These are phyloP conservation scores for Hypocryptadius cinnamomeus DNA, from an alignment of 2,113 vertebrate species.

Conservation along the genomic window DNA sequence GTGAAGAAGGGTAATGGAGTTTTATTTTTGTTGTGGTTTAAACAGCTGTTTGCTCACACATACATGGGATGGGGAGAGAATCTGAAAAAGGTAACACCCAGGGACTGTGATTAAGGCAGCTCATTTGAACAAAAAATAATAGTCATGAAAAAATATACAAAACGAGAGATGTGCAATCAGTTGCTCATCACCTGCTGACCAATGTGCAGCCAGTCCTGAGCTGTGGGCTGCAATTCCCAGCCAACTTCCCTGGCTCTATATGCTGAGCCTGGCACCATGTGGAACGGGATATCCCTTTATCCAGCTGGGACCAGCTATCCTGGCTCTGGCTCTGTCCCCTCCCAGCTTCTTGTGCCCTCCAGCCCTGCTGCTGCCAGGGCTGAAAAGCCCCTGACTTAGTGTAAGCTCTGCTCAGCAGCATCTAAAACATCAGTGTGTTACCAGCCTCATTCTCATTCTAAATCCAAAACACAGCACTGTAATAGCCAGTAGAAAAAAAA, in stretches of 20 bases:
- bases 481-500: background rate
- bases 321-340: background rate
- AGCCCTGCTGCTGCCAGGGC: background rate
- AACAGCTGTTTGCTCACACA: fast-evolving
- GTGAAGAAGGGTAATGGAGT: background rate
- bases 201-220: background rate
- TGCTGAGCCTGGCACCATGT: background rate
- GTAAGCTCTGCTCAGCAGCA: background rate
- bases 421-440: background rate
- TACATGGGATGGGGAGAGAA: background rate
- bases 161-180: background rate
- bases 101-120: background rate
- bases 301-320: background rate
- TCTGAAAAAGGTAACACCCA: background rate
- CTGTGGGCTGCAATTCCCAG: background rate
- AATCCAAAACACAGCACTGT: background rate
- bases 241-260: background rate
- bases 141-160: background rate
- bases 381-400: background rate
- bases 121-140: background rate
- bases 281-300: background rate
- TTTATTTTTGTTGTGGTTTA: background rate
- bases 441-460: background rate
- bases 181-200: background rate
- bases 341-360: background rate